These are phyloP conservation scores for Carassius auratus DNA, from an alignment of 2,113 vertebrate genomes.

Conservation along the genomic window DNA sequence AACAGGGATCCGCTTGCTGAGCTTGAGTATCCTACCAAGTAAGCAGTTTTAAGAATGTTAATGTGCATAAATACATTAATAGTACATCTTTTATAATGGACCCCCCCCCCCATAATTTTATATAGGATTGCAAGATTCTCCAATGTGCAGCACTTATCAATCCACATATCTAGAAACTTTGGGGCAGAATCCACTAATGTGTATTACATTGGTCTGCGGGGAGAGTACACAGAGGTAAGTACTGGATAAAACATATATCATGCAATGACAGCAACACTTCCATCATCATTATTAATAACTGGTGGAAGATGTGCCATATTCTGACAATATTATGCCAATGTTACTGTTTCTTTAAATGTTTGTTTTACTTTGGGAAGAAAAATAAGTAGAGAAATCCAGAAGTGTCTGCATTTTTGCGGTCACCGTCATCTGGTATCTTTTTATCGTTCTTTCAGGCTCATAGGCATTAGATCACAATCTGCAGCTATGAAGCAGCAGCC, in stretches of 20 bases:
- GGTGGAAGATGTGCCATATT: background rate
- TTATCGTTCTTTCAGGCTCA: constrained; percentile 75
- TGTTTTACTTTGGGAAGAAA: background rate
- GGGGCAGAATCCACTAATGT: constrained; percentile 88
- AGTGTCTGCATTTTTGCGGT: background rate
- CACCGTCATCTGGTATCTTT: background rate
- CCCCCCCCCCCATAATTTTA: background rate
- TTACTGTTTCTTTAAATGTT: background rate
- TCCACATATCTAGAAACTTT: constrained; percentile 95
- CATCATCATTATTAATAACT: background rate
- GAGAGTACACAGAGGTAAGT: constrained; percentile 91
- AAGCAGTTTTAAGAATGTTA: constrained; percentile 51
- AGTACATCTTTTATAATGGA: background rate
- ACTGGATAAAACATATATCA: background rate
- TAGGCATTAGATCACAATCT: constrained; percentile 95
- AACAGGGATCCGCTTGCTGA: constrained; percentile 86
- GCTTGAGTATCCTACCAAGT: constrained; percentile 97
- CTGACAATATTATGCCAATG: background rate
- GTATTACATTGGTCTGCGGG: constrained; percentile 92
- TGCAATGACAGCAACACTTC: background rate
- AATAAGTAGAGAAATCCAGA: background rate
- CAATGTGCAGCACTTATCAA: constrained; percentile 89
- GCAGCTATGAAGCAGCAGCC: constrained; percentile 92
- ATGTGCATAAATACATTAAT: background rate
- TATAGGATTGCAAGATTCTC: constrained; percentile 93